Conservation (phyloP, 2,888 invertebrate species). For the Ellobium chinense region DNA sequence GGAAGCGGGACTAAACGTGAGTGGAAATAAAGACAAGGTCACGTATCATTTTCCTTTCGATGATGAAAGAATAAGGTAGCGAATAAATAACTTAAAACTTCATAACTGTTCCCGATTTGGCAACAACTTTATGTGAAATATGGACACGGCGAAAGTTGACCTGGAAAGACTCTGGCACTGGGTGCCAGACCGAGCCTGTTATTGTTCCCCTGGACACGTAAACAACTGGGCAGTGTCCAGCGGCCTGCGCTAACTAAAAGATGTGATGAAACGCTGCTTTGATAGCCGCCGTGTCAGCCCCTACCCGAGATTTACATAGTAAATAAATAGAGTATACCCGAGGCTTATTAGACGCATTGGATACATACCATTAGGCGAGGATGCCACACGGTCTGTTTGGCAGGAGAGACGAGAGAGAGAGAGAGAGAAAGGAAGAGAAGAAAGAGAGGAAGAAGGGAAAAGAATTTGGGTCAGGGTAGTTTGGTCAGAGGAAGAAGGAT, state of each 20-base stretch:
- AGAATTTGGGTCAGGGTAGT: too few relatives aligned
- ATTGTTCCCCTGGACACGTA: neutral
- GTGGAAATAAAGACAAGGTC: too few relatives aligned
- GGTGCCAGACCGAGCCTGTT: neutral
- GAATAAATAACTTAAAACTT: too few relatives aligned
- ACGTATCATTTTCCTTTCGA: too few relatives aligned
- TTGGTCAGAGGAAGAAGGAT: too few relatives aligned
- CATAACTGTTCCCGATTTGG: too few relatives aligned
- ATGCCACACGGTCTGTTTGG: neutral
- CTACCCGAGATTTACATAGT: constrained; percentile 6
- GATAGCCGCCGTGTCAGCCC: neutral
- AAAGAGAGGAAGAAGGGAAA: too few relatives aligned
- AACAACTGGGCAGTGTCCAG: constrained; percentile 29
- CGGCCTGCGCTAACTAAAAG: neutral
- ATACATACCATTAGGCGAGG: neutral
- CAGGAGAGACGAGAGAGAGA: neutral
- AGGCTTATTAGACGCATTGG: neutral
- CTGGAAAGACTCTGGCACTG: too few relatives aligned
- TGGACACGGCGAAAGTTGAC: too few relatives aligned
- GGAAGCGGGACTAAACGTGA: too few relatives aligned
- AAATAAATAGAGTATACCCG: constrained; percentile 10
- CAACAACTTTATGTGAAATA: too few relatives aligned
- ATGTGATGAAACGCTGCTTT: neutral
- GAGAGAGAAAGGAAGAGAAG: neutral
- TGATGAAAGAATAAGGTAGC: too few relatives aligned